phyloP scores from a whole-genome alignment of 2,113 vertebrate genomes.

The Pachycephala philippinensis region DNA sequence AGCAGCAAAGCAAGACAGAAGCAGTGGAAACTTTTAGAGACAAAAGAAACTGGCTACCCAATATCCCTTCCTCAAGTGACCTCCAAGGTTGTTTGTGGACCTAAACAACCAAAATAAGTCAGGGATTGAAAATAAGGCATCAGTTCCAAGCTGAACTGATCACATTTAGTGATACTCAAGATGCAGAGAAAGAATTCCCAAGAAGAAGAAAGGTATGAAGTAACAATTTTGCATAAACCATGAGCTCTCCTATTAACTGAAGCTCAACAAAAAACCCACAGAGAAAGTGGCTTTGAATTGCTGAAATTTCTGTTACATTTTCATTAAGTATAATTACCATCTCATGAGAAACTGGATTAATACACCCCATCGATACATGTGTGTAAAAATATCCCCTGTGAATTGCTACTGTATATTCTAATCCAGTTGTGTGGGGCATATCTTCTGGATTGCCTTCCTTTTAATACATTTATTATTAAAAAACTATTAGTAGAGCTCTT shows the following conservation, averaged over 20 bases:
- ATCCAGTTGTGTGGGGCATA: neutral
- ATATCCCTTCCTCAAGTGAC: neutral
- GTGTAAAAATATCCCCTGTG: neutral
- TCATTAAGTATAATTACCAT: neutral
- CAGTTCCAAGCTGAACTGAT: neutral
- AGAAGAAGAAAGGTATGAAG: neutral
- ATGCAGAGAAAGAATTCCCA: neutral
- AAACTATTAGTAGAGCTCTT: neutral
- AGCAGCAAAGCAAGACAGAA: neutral
- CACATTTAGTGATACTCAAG: neutral
- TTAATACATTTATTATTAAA: neutral
- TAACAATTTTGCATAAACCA: neutral
- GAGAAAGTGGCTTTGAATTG: neutral
- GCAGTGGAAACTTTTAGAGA: neutral
- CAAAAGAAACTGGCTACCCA: neutral
- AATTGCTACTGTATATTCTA: neutral
- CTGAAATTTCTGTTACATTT: neutral
- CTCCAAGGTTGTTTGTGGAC: neutral
- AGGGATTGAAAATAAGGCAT: neutral
- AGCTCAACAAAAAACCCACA: neutral
- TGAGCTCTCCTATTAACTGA: neutral
- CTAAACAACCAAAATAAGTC: neutral
- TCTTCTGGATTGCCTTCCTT: neutral
- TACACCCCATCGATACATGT: neutral
- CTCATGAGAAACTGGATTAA: neutral